These are phyloP conservation scores for Sciurus carolinensis DNA, from an alignment of 2,797 vertebrate genomes.

Conservation along the genomic window DNA sequence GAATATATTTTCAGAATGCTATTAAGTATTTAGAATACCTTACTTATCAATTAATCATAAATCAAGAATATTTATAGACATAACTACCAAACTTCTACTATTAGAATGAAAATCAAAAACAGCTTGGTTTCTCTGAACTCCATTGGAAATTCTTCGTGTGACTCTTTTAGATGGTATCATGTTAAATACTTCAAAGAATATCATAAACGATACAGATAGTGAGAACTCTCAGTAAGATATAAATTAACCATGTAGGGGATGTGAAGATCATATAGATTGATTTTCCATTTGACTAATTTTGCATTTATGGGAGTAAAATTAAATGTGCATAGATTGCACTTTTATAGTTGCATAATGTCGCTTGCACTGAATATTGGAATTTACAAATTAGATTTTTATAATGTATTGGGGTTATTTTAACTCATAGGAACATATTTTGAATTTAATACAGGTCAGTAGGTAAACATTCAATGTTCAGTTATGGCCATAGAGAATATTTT, in stretches of 20 bases:
- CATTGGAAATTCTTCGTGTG: neutral
- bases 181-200: constrained; percentile 50
- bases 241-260: constrained; percentile 60
- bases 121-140: neutral
- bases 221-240: constrained; percentile 24
- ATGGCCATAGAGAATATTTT: neutral
- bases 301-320: constrained; percentile 44
- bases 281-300: constrained; percentile 72
- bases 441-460: constrained; percentile 30
- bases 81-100: constrained; percentile 29
- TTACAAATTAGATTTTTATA: constrained; percentile 64
- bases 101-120: constrained; percentile 64
- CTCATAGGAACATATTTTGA: constrained; percentile 12
- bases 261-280: constrained; percentile 30
- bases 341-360: constrained; percentile 17
- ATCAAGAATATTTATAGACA: constrained; percentile 38
- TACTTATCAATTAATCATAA: constrained; percentile 44
- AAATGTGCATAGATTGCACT: constrained; percentile 44
- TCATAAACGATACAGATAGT: neutral
- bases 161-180: neutral
- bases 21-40: constrained; percentile 32
- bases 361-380: constrained; percentile 49
- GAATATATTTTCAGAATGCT: constrained; percentile 14
- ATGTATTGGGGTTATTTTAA: constrained; percentile 10
- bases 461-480: constrained; percentile 35